A percentile compares a stretch with the other conserved stretches of the same genome.
phyloP scores from a whole-genome alignment of 2,113 vertebrate genomes.

The Eurystomus gularis region DNA sequence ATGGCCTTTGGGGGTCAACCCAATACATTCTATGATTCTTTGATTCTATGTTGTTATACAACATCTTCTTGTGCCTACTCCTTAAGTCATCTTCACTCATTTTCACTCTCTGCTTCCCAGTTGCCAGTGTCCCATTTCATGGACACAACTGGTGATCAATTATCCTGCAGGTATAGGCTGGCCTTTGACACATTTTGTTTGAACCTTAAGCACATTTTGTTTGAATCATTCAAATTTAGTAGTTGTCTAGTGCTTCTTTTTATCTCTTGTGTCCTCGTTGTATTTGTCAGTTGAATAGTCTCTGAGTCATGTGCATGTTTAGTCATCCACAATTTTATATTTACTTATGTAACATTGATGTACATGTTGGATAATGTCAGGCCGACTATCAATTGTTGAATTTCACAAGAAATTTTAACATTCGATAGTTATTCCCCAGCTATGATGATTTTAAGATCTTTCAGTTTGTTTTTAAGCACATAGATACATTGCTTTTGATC shows the following conservation, averaged over 20 bases:
- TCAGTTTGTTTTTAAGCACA: not conserved
- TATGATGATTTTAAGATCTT: not conserved
- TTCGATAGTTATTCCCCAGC: not conserved
- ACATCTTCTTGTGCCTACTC: not conserved
- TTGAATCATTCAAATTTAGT: not conserved
- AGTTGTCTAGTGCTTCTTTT: not conserved
- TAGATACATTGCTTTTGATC: not conserved
- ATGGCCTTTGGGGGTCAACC: too few relatives aligned
- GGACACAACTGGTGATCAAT: fast-evolving
- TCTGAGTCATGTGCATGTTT: not conserved
- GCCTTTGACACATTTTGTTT: not conserved
- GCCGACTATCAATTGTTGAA: not conserved
- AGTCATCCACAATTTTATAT: not conserved
- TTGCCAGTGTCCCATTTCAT: not conserved
- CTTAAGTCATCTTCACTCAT: not conserved
- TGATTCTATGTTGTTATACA: too few relatives aligned
- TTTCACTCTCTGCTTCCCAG: not conserved
- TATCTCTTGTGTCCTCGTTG: not conserved
- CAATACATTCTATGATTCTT: too few relatives aligned
- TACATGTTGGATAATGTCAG: not conserved
- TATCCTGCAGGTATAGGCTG: not conserved
- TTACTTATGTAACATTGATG: not conserved
- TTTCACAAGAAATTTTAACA: not conserved
- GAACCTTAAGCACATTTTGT: not conserved
- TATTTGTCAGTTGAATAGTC: not conserved